phyloP scores from a whole-genome alignment of 2,113 vertebrate genomes.

The Kobus ellipsiprymnus region DNA sequence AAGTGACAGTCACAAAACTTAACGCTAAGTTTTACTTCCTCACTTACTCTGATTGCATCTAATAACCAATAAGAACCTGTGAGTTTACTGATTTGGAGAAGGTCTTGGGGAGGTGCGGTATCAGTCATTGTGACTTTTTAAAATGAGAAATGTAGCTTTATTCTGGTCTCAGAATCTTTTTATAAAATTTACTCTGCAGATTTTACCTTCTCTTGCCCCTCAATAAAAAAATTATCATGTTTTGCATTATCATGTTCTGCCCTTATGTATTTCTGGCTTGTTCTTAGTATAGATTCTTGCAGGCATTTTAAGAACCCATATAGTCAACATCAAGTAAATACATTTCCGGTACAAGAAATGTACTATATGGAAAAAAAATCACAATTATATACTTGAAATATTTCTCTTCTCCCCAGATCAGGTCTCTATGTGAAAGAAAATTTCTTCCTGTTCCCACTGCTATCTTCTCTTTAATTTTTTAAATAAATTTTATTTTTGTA shows the following conservation, averaged over 20 bases:
- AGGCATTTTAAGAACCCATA: background rate
- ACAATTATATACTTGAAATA: background rate
- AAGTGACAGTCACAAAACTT: background rate
- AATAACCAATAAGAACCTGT: background rate
- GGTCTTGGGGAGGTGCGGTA: rapidly evolving
- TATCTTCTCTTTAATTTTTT: background rate
- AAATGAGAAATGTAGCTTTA: background rate
- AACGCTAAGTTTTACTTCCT: background rate
- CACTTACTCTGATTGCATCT: background rate
- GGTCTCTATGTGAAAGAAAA: background rate
- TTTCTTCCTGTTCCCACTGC: background rate
- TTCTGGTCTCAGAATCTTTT: background rate
- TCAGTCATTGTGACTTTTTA: background rate
- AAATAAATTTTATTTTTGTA: background rate
- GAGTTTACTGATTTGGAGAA: background rate
- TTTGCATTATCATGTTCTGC: background rate
- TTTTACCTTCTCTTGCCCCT: background rate
- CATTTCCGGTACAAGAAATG: background rate
- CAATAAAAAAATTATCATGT: background rate
- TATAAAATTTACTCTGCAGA: background rate
- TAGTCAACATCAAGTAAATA: background rate
- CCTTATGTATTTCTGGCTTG: background rate
- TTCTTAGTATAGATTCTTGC: background rate
- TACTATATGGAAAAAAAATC: background rate
- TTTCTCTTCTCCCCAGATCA: background rate